A percentile compares a stretch with the other conserved stretches of the same genome.
Evolutionary conservation across 2,113 vertebrate species (phyloP).

Genomic region (Mustelus asterias): DNA sequence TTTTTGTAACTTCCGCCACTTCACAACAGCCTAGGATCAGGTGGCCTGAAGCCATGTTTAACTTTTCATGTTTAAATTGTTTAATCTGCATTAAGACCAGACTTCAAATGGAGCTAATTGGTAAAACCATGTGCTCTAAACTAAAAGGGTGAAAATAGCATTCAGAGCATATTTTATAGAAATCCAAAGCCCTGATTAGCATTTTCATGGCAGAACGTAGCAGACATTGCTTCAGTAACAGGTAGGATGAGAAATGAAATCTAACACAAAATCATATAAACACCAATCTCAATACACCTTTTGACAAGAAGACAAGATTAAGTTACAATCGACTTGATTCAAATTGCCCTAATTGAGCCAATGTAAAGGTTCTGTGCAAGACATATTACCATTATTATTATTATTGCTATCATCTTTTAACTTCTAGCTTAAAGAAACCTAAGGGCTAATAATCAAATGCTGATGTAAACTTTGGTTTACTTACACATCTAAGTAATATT

Average conservation of each 20-base stretch:
- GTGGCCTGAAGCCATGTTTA: not conserved
- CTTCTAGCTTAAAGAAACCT: not conserved
- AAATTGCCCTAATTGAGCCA: not conserved
- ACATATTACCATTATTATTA: not conserved
- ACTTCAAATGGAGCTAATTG: not conserved
- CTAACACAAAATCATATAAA: not conserved
- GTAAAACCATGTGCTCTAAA: not conserved
- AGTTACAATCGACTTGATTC: not conserved
- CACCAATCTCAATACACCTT: not conserved
- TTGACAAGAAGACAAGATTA: not conserved
- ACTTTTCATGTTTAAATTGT: not conserved
- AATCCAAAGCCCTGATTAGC: not conserved
- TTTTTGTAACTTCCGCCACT: not conserved
- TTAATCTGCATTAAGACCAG: not conserved
- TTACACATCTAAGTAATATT: not conserved
- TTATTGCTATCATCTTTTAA: not conserved
- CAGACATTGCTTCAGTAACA: not conserved
- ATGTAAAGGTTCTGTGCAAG: not conserved
- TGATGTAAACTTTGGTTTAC: not conserved
- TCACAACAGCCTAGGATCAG: not conserved
- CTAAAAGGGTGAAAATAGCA: constrained; percentile 18
- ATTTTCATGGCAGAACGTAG: not conserved
- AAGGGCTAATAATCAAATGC: not conserved
- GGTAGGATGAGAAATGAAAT: not conserved
- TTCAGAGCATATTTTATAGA: not conserved